Evolutionary conservation across 2,888 invertebrate genomes (phyloP), one percentile per base, ranked within the genome.

Genomic region (Aphidius colemani): DNA sequence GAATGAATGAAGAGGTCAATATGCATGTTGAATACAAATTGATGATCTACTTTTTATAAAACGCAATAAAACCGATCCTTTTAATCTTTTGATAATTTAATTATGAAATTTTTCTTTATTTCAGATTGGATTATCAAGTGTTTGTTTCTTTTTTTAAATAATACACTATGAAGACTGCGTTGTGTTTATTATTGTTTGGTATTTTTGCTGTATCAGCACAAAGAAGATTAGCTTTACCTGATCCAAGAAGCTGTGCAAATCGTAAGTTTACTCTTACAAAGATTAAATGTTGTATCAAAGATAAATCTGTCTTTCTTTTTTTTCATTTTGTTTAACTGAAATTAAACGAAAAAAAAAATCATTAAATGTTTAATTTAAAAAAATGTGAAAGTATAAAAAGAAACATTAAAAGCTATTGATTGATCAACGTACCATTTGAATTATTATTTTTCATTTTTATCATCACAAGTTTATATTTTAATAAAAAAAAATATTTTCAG

Each of bases 161-260:
- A 7, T 64, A 61, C 58, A 76, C 62, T 59, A 79, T 79, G 78
- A 78, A 71, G 74, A 56, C 60, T 18, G 74, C 74, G 65, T 69
- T 76, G 56, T 73, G 71, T 61, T 86, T 90, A 76, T 84, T 91
- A 66, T 86, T 89, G 72, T 81, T 92, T 72, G 90, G 89, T 77
- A 86, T 87, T 69, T 85, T 86, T 55, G 84, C 88, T 75, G 88
- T 89, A 59, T 85, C 90, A 77, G 94, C 93, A 65, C 94, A 95
- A 83, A 88, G 94, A 75, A 89, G 94, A 70, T 86, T 95, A 68
- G 94, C 94, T 41, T 85, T 95, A 71, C 95, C 95, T 61, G 94
- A 95, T 84, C 93, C 94, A 49, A 88, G 92, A 80, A 94, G 94
- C 84, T 95, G 95, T 83, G 89, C 92, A 66, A 95, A 93, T 83